A percentile compares a stretch with the other conserved stretches of the same genome.
These are phyloP conservation scores for Clarias macrocephalus DNA, from an alignment of 2,113 vertebrate species.

Conservation along the genomic window DNA sequence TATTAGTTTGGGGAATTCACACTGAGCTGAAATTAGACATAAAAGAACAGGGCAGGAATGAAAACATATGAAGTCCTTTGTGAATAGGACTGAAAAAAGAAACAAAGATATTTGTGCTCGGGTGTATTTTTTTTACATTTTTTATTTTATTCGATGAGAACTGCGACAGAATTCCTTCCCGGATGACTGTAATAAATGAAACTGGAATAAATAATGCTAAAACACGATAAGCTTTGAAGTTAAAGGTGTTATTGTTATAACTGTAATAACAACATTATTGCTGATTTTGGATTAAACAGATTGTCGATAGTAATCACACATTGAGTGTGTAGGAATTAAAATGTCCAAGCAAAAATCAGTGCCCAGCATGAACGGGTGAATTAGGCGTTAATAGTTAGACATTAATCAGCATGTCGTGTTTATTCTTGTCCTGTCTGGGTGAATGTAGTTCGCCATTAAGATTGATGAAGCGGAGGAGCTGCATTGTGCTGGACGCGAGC, in stretches of 20 bases:
- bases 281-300: neutral
- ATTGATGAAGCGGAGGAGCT: conserved; percentile 83
- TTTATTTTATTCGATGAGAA: neutral
- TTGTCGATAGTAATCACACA: neutral
- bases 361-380: neutral
- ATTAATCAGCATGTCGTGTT: neutral
- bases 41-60: neutral
- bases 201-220: neutral
- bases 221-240: neutral
- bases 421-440: neutral
- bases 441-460: conserved; percentile 79
- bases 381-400: neutral
- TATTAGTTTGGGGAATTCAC: conserved; percentile 9
- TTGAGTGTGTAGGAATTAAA: too few species aligned
- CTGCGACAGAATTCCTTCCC: neutral
- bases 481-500: conserved; percentile 67
- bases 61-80: neutral
- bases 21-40: conserved; percentile 5
- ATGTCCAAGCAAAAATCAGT: neutral
- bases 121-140: too few species aligned
- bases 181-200: neutral
- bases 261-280: neutral
- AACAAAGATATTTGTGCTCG: neutral
- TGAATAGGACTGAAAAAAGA: neutral
- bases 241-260: neutral